Evolutionary conservation across 2,797 vertebrate genomes (phyloP), one percentile per base, ranked within the genome.

Genomic region (Coregonus sp.): DNA sequence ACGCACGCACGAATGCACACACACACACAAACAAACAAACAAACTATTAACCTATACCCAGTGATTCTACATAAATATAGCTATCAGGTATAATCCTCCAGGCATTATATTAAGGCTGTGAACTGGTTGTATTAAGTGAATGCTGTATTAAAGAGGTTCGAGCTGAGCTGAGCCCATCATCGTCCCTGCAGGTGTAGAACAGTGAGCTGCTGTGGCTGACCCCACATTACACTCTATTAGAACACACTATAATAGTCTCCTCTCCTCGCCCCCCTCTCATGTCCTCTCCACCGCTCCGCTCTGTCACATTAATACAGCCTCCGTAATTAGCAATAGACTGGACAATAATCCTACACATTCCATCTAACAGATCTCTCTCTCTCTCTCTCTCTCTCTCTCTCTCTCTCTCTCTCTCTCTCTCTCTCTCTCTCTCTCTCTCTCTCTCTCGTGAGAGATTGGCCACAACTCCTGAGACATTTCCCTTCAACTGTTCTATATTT

Each of bases 321-420:
- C 72, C 75, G 75, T 84, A 87, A 90, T 89, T 89, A 89, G 82
- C 77, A 72, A 75, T 56, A 81, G 74, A 78, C 80, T 77, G 77
- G 86, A 87, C 78, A 80, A 78, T 81, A 86, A 88, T 84, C 65
- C 78, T 70, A 16, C 52, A 54, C 86, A 63, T 50, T 59, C 73
- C 75, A 25, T 80, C 76, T 76, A 70, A 84, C 81, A 79, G 80
- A 77, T 35, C 33, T 35, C 33, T 35, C 33, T 35, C 33, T 35
- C 33, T 35, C 33, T 35, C 33, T 2, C 37, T 9, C 37, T 0
- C 37, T 40, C 37, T 40, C 37, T 40, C 37, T 40, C 37, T 2
- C 40, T 40, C 37, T 40, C 6, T 33, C 31, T 33, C 25, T 25
- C 25, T 25, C 25, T 25, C 25, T 9, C 9, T 66, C 35, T 18